Evolutionary conservation across 2,888 invertebrate genomes (phyloP), one percentile per base, ranked within the genome.

Genomic region (Isoperla grammatica): DNA sequence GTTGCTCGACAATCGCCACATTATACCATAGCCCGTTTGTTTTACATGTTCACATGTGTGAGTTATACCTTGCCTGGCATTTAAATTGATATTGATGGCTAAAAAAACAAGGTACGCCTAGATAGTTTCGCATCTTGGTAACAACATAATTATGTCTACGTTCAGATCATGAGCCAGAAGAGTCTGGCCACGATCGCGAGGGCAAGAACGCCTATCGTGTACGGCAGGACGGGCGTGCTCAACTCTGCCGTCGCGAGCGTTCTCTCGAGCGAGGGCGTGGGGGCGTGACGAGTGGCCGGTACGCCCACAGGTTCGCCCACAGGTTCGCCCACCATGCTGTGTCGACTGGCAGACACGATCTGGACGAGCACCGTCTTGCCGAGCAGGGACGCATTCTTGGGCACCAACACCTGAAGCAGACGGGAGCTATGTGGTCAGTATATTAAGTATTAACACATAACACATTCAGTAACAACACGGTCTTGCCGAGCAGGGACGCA

Each of bases 311-410:
- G 2, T 2, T 17, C 35, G 12, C 35, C 55, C 22, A 88, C 70
- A 8, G 86, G 83, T 69, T 83, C 76, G 0, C 85, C 90, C 61
- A 81, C 78, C 87, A 92, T 88, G 55, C 88, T 90, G 73, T 90
- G 88, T 68, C 91, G 91, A 0, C 81, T 80, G 0, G 85, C 79
- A 12, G 80, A 77, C 0, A 76, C 74, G 4, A 96, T 89, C 71
- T 82, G 80, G 0, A 96, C 95, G 1, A 81, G 83, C 0, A 96
- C 78, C 73, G 88, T 81, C 71, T 89, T 89, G 0, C 96, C 96
- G 81, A 95, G 82, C 48, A 86, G 84, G 66, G 83, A 81, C 0
- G 86, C 79, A 5, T 82, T 79, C 77, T 89, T 88, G 0, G 93
- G 92, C 0, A 96, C 80, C 59, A 96, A 73, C 0, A 95, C 87